Evolutionary conservation across 2,113 vertebrate genomes (phyloP), one percentile per base, ranked within the genome.

Genomic region (Oceanodroma tethys): DNA sequence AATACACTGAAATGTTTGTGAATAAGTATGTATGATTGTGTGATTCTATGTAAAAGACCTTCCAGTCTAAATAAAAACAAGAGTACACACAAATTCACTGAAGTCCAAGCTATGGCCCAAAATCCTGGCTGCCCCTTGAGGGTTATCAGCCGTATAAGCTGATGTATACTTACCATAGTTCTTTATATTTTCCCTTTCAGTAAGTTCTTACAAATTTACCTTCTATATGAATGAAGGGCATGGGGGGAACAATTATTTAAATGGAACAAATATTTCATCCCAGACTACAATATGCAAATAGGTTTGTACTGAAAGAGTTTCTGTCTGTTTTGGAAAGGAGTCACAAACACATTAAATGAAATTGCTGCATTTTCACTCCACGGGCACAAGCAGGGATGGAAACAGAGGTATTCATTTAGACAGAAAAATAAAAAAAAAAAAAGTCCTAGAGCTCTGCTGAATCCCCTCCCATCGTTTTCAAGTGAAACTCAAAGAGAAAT

Each of bases 1-100:
- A 67, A 29, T 13, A 27, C 15, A 8, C 1, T 7, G 25, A 87
- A 72, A 52, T 4, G 1, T n/a, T 68, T 81, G 43, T 43, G 17
- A 56, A 12, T 14, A 50, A 58, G 2, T 22, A 8, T 0, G 2
- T 25, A 27, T 3, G 5, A 53, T 1, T 20, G 16, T 19, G 29
- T 38, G 36, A 73, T 21, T 79, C 47, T 18, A 10, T 1, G 1
- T 8, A 59, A 58, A 87, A 72, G 42, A 52, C 10, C 10, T 56
- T 4, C 7, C 30, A 53, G 29, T 13, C 15, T n/a, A 83, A 73
- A 66, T 14, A 40, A 88, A 75, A 78, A 22, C 32, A 85, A 67
- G 6, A 52, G 25, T 10, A 68, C 10, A 9, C 20, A 70, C 10
- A 53, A 58, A 90, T 32, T 36, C 76, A 60, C 42, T 68, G 36